Conservation (phyloP, 2,797 vertebrate species). For the Centropyge bicolor region DNA sequence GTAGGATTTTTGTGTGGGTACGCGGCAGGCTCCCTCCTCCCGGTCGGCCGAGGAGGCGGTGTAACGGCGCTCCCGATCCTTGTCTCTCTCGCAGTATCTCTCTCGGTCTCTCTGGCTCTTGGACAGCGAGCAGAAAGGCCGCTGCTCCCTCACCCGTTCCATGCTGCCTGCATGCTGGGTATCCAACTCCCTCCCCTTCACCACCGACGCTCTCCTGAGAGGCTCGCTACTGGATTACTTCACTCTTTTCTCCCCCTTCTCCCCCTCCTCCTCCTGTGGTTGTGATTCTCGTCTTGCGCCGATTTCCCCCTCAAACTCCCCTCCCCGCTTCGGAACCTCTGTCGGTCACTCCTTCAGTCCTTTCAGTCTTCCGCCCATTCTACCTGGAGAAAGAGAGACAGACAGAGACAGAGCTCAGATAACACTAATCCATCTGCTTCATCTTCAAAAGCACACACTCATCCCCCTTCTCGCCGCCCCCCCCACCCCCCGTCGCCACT, state of each 20-base stretch:
- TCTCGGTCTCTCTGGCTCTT: conserved; percentile 95
- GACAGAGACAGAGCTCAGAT: conserved; percentile 72
- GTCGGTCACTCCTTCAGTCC: conserved; percentile 67
- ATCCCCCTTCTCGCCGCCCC: conserved; percentile 58
- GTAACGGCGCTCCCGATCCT: conserved; percentile 79
- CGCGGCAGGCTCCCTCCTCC: conserved; percentile 90
- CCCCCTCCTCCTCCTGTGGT: conserved; percentile 35
- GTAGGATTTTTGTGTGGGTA: conserved; percentile 97
- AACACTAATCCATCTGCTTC: conserved; percentile 83
- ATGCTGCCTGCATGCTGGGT: conserved; percentile 96
- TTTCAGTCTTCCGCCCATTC: conserved; percentile 80
- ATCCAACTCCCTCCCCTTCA: conserved; percentile 71
- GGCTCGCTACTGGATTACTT: conserved; percentile 68
- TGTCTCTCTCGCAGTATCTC: conserved; percentile 79
- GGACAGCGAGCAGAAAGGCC: conserved; percentile 98
- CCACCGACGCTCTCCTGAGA: conserved; percentile 59
- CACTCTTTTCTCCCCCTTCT: conserved; percentile 31
- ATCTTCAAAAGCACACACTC: conserved; percentile 82
- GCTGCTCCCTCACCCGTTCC: conserved; percentile 98
- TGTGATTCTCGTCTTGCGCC: conserved; percentile 43
- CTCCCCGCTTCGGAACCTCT: conserved; percentile 47
- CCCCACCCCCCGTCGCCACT: conserved; percentile 40
- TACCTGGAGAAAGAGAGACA: conserved; percentile 82
- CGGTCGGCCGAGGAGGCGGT: conserved; percentile 83
- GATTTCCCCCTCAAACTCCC: conserved; percentile 32